Conservation (phyloP, 2,888 invertebrate genomes). For the Lasioglossum villosulum region DNA sequence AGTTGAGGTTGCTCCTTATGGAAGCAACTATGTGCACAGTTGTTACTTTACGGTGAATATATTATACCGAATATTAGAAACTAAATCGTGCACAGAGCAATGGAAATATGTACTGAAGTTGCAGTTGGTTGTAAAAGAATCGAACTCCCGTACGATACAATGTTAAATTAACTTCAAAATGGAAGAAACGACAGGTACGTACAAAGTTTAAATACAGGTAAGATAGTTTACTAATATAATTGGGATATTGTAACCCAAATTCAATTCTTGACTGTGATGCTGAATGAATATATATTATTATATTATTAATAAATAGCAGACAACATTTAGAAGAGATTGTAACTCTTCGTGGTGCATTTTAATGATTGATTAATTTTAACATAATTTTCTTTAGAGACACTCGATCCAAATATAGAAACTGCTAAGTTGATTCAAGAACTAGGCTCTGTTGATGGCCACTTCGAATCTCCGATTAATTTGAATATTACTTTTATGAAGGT, state of each 20-base stretch:
- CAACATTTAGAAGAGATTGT: background rate
- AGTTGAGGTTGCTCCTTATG: background rate
- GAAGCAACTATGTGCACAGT: background rate
- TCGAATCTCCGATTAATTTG: slow-evolving; percentile 85
- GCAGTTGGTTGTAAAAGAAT: background rate
- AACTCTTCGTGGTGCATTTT: background rate
- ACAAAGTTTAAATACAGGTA: background rate
- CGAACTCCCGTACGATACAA: background rate
- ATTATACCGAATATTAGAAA: background rate
- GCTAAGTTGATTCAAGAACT: slow-evolving; percentile 52
- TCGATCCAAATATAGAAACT: slow-evolving; percentile 31
- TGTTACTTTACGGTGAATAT: background rate
- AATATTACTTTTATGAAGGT: slow-evolving; percentile 80
- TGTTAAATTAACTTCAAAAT: background rate
- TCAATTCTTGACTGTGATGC: background rate
- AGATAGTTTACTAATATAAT: background rate
- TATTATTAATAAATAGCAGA: background rate
- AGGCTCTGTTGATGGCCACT: slow-evolving; percentile 39
- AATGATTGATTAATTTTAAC: background rate
- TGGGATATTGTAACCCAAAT: background rate
- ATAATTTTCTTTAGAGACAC: slow-evolving; percentile 11
- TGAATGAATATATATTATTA: background rate
- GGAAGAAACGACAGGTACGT: slow-evolving; percentile 13
- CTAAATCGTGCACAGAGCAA: background rate
- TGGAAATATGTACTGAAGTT: background rate